Percentiles rank a stretch among this genome's conserved stretches.
Evolutionary conservation across 1,140 invertebrate species (phyloP).

Genomic region (Rhopalosiphum maidis): DNA sequence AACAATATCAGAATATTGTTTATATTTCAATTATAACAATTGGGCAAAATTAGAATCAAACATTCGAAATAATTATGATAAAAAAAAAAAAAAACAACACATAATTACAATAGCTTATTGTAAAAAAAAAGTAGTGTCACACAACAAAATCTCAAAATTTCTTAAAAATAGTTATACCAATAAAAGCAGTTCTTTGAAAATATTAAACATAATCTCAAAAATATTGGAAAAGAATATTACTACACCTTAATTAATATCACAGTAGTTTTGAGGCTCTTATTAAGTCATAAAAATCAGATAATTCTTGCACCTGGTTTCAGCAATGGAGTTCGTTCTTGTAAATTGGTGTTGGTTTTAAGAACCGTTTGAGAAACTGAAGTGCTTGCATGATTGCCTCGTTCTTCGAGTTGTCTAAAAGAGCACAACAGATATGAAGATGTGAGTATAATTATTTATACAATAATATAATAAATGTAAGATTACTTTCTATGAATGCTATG

Average conservation of each 20-base stretch:
- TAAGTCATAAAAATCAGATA: background rate
- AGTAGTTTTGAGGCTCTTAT: constrained; percentile 2
- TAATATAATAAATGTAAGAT: background rate
- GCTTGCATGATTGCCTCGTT: constrained; percentile 8
- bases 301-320: constrained; percentile 12
- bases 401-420: constrained; percentile 39
- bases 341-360: background rate
- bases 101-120: constrained; percentile 31
- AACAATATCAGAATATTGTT: background rate
- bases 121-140: background rate
- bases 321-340: constrained; percentile 50
- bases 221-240: background rate
- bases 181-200: background rate
- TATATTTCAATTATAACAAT: background rate
- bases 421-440: background rate
- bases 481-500: constrained; percentile 54
- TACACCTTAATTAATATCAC: constrained; percentile 57
- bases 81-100: background rate
- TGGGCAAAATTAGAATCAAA: constrained; percentile 30
- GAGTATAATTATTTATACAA: background rate
- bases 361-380: background rate
- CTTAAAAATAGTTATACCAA: background rate
- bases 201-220: constrained; percentile 1
- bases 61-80: background rate
- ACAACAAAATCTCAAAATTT: constrained; percentile 5